Percentiles rank a stretch among this genome's conserved stretches.
These are phyloP conservation scores for Microtus montanus DNA, from an alignment of 2,113 vertebrate species.

Conservation along the genomic window DNA sequence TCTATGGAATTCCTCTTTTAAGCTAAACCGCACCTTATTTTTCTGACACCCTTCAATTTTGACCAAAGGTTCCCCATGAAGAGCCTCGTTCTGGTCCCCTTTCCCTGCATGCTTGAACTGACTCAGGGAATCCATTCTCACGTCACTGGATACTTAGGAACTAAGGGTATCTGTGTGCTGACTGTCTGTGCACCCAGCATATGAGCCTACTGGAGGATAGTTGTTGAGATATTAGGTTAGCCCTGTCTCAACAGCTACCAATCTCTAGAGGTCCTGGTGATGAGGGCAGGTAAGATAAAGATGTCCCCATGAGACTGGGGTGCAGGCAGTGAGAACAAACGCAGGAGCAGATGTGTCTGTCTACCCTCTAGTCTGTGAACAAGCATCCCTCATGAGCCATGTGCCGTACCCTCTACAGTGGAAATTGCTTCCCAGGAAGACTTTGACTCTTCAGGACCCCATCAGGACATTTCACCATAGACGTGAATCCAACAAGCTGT, in stretches of 20 bases:
- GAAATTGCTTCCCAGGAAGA: background rate
- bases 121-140: accelerated
- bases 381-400: background rate
- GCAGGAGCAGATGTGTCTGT: background rate
- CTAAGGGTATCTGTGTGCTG: background rate
- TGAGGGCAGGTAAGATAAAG: background rate
- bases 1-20: background rate
- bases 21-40: background rate
- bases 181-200: constrained; percentile 57
- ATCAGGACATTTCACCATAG: background rate
- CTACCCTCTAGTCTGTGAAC: background rate
- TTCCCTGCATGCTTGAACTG: background rate
- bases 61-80: background rate
- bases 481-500: background rate
- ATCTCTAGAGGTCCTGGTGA: constrained; percentile 27
- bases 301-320: background rate
- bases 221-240: background rate
- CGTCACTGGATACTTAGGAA: background rate
- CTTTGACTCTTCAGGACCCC: background rate
- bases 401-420: background rate
- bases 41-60: background rate
- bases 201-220: constrained; percentile 57
- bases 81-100: background rate
- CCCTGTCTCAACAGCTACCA: constrained; percentile 9
- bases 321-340: background rate